Base-by-base conservation (phyloP, 2,113 vertebrate species). In the Stegastes partitus region DNA sequence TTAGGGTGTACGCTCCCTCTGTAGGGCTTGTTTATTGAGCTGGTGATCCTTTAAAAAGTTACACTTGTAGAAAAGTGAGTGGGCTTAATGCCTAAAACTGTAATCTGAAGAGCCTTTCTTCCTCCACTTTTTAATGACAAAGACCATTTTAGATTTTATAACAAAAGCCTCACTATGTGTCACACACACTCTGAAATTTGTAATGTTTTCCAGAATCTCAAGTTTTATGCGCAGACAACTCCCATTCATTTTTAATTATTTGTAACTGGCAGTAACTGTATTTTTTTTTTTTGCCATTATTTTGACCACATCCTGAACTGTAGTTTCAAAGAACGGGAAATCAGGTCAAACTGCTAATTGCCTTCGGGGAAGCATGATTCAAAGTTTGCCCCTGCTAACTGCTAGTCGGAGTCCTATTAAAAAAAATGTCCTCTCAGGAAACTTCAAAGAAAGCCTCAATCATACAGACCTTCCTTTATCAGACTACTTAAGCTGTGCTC, bases 291-390 rank as follows among this genome's bases (percentile, higher is more conserved):
- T 59, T 61, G 39, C 55, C 31, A 28, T 67, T 11, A 39, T 58
- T 19, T 10, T 78, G 73, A 81, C 72, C 65, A 64, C 16, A 44
- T 84, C 59, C 67, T 79, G 65, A 84, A 74, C 59, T 74, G 58
- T 26, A 44, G 58, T 85, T 86, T 73, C 31, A 87, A 85, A 81
- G 64, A 80, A 58, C 10, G 57, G 45, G 56, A 89, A 86, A 84
- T 59, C 44, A 73, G 85, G 83, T 89, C 82, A 82, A 56, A 71
- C 61, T 68, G 56, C 49, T 85, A 82, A 87, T 54, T 79, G 59
- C 37, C 68, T 64, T 81, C 21, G 1, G 39, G 72, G 58, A 70
- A 59, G 73, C 25, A 66, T 31, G 58, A 87, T 31, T 83, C 55
- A 78, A 56, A 72, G 79, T 62, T 67, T 63, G 47, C 14, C 14